These are phyloP conservation scores for Acanthaster planci DNA, from an alignment of 35 echinoderm and acorn worm species.

Conservation along the genomic window DNA sequence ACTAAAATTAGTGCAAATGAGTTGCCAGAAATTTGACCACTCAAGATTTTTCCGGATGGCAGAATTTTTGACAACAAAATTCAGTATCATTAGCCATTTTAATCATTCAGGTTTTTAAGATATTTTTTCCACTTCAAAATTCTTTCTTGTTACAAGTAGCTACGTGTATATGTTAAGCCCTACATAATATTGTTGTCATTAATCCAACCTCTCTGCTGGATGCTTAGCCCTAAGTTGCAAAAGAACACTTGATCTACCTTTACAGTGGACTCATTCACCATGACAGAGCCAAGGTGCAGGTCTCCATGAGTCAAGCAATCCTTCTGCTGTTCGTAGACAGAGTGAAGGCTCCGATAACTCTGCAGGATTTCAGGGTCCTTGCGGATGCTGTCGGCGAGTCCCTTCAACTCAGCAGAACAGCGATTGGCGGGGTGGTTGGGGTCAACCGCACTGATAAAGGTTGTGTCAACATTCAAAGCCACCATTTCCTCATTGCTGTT, in stretches of 20 bases:
- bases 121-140: too few relatives aligned
- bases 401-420: background rate
- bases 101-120: too few relatives aligned
- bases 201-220: too few relatives aligned
- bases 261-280: background rate
- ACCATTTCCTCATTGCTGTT: constrained; percentile 3
- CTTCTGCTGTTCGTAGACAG: background rate
- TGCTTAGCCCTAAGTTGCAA: too few relatives aligned
- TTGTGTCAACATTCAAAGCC: background rate
- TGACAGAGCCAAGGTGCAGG: background rate
- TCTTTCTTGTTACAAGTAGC: too few relatives aligned
- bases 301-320: constrained; percentile 6
- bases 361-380: background rate
- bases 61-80: too few relatives aligned
- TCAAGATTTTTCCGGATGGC: too few relatives aligned
- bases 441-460: constrained; percentile 9
- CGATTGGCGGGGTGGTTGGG: background rate
- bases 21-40: too few relatives aligned
- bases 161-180: too few relatives aligned
- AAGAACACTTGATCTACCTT: background rate
- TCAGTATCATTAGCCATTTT: too few relatives aligned
- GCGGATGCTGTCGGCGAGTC: background rate
- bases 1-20: too few relatives aligned
- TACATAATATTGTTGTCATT: too few relatives aligned
- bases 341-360: background rate